Conservation (phyloP, 2,888 invertebrate species). For the Pachydiplax longipennis region DNA sequence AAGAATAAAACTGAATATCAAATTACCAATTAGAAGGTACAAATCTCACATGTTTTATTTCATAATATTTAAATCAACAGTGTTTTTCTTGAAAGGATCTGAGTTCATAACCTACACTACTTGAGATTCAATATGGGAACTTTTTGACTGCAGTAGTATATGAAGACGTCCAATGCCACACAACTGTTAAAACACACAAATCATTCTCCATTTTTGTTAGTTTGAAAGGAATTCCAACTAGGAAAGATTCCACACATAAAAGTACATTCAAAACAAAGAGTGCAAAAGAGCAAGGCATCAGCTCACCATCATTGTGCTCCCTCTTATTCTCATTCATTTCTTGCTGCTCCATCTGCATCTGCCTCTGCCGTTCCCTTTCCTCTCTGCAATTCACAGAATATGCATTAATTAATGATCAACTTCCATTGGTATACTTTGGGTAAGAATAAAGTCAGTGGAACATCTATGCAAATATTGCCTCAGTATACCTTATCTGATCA, state of each 20-base stretch:
- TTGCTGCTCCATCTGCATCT: constrained; percentile 53
- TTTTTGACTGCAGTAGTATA: neutral
- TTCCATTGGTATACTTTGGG: no score
- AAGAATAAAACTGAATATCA: no score
- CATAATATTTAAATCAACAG: no score
- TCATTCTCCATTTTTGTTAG: constrained; percentile 11
- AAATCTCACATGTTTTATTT: no score
- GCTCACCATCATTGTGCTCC: constrained; percentile 49
- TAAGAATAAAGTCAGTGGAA: no score
- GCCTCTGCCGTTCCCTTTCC: constrained; percentile 54
- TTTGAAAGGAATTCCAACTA: neutral
- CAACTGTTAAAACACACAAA: constrained; percentile 9
- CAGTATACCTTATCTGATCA: no score
- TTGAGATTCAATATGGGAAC: no score
- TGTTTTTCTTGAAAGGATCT: no score
- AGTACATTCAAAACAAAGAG: neutral
- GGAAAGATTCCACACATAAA: neutral
- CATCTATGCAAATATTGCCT: no score
- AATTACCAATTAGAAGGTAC: no score
- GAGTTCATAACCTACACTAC: no score
- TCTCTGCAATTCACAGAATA: constrained; percentile 50
- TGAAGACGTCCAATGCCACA: neutral
- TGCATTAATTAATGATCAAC: neutral
- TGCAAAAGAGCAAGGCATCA: neutral
- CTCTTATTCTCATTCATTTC: constrained; percentile 50